A percentile compares a stretch with the other conserved stretches of the same genome.
Conservation (phyloP, 1,140 invertebrate genomes). For the Bombus breviceps region DNA sequence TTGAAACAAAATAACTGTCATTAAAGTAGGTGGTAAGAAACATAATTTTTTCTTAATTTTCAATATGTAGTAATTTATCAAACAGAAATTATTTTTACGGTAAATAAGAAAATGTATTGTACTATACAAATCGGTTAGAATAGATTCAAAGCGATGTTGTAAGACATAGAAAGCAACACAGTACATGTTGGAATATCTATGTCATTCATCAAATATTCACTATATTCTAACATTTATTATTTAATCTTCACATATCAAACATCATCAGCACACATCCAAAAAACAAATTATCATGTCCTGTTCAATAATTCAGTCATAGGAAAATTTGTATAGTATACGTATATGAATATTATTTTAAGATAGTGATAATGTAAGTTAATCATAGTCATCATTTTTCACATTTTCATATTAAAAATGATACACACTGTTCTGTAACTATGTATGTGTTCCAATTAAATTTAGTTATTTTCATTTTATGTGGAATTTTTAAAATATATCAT, state of each 20-base stretch:
- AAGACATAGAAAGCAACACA: conserved; percentile 18
- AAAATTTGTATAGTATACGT: conserved; percentile 28
- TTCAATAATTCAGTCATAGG: conserved; percentile 40
- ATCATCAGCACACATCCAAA: not conserved
- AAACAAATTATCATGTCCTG: not conserved
- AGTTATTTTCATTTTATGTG: conserved; percentile 22
- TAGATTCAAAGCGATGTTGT: conserved; percentile 5
- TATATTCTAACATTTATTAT: conserved; percentile 12
- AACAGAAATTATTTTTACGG: not conserved
- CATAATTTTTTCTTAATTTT: not conserved
- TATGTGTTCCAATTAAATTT: conserved; percentile 42
- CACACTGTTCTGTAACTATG: conserved; percentile 27
- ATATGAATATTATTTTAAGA: conserved; percentile 34
- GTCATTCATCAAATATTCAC: conserved; percentile 11
- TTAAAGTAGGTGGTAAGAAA: not conserved
- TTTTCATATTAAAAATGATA: conserved; percentile 27
- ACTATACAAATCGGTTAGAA: conserved; percentile 5
- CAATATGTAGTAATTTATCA: not conserved
- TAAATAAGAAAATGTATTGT: not conserved
- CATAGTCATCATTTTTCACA: conserved; percentile 12
- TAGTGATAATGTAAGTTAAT: conserved; percentile 33
- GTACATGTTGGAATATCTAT: not conserved
- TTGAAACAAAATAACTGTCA: not conserved
- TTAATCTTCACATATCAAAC: conserved; percentile 3
- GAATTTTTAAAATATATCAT: conserved; percentile 36